Evolutionary conservation across 2,888 invertebrate genomes (phyloP).

Genomic region (Ormyrus rosae): DNA sequence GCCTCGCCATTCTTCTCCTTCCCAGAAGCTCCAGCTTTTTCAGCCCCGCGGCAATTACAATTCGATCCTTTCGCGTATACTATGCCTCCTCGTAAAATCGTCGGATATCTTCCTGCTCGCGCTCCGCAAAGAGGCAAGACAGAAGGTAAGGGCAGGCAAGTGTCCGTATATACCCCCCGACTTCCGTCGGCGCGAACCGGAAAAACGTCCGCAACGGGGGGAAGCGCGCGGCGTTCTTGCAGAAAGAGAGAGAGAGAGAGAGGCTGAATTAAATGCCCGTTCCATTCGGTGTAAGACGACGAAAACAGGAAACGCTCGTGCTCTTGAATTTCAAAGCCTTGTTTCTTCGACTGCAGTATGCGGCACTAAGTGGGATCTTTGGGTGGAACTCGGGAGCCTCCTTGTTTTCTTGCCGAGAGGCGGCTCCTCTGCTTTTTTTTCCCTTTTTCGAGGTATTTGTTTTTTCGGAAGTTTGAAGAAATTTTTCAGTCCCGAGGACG

Average conservation of each 20-base stretch:
- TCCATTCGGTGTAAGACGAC: constrained; percentile 23
- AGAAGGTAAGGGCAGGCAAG: background rate
- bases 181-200: constrained; percentile 51
- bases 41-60: no score
- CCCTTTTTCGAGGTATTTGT: no score
- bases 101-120: no score
- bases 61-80: no score
- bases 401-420: no score
- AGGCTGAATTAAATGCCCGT: constrained; percentile 44
- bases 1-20: no score
- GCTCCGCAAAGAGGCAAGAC: background rate
- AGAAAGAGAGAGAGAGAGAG: background rate
- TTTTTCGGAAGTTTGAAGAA: no score
- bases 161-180: background rate
- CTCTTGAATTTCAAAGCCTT: constrained; percentile 48
- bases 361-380: constrained; percentile 11
- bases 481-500: no score
- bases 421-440: no score
- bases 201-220: constrained; percentile 38
- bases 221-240: constrained; percentile 22
- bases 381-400: no score
- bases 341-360: background rate
- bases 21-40: no score
- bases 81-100: no score
- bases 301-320: constrained; percentile 51